phyloP scores from a whole-genome alignment of 2,797 vertebrate species.

The Catamblyrhynchus diadema region DNA sequence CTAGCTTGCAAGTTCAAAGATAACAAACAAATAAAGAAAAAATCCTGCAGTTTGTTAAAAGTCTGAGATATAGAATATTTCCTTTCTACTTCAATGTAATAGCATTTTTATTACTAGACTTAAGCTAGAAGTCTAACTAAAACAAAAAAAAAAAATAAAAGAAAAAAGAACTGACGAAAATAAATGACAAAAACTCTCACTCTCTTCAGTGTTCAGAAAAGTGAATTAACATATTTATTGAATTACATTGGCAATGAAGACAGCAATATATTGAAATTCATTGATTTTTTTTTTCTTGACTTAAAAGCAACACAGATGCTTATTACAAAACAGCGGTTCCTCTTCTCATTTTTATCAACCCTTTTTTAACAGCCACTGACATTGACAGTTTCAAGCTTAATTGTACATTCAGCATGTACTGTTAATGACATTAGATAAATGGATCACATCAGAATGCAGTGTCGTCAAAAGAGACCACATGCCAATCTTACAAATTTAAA shows the following conservation, averaged over 20 bases:
- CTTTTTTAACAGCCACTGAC: constrained; percentile 61
- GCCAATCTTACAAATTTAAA: constrained; percentile 70
- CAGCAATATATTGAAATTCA: constrained; percentile 70
- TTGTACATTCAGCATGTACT: constrained; percentile 69
- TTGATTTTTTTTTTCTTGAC: constrained; percentile 64
- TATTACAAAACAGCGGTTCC: constrained; percentile 65
- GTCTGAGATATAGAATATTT: neutral
- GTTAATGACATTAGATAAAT: constrained; percentile 74
- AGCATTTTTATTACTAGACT: constrained; percentile 8
- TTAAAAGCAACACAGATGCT: constrained; percentile 72
- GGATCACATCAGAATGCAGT: constrained; percentile 65
- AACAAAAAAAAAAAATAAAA: neutral
- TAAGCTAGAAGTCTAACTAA: constrained; percentile 29
- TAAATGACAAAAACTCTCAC: constrained; percentile 56
- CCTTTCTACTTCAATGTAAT: neutral
- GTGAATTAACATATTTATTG: constrained; percentile 73
- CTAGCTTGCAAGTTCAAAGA: neutral
- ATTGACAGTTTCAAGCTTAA: constrained; percentile 72
- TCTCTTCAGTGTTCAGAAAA: constrained; percentile 54
- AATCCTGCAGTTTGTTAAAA: neutral
- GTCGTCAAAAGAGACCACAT: constrained; percentile 65
- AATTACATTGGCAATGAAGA: constrained; percentile 70
- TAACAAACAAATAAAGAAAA: neutral
- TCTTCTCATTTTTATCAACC: constrained; percentile 65
- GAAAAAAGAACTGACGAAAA: constrained; percentile 36